Conservation (phyloP, 2,113 vertebrate species). For the Enhydra lutris region DNA sequence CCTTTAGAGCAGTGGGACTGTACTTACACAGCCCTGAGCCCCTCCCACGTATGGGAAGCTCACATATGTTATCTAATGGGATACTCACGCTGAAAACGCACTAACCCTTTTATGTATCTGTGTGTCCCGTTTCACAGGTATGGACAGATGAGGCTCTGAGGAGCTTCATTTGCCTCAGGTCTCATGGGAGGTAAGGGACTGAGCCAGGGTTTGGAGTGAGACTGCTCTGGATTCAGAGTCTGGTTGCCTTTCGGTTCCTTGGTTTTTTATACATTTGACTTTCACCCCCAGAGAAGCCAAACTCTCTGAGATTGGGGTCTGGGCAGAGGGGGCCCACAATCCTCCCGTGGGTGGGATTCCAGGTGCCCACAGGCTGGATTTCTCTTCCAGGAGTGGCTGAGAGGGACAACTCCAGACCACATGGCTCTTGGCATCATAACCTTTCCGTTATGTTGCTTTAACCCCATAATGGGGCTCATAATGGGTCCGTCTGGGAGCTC, state of each 20-base stretch:
- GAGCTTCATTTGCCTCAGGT: neutral
- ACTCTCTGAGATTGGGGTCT: neutral
- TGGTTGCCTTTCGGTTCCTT: neutral
- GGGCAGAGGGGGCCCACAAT: neutral
- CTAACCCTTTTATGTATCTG: neutral
- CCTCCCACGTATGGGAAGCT: neutral
- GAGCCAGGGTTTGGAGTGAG: neutral
- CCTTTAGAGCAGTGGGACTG: neutral
- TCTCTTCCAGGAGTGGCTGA: neutral
- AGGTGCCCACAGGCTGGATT: neutral
- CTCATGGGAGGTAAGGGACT: neutral
- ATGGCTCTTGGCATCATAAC: accelerated
- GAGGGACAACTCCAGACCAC: neutral
- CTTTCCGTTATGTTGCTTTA: accelerated
- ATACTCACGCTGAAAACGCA: neutral
- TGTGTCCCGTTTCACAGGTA: neutral
- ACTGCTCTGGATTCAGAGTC: neutral
- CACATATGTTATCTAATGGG: neutral
- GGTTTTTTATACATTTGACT: neutral
- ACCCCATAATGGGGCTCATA: accelerated
- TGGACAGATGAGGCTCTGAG: neutral
- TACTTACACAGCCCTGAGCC: neutral
- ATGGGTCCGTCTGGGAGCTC: neutral
- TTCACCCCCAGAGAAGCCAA: neutral
- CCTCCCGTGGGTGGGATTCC: too few species aligned